phyloP scores from a whole-genome alignment of 2,888 invertebrate genomes.

The Sinelater perroti region DNA sequence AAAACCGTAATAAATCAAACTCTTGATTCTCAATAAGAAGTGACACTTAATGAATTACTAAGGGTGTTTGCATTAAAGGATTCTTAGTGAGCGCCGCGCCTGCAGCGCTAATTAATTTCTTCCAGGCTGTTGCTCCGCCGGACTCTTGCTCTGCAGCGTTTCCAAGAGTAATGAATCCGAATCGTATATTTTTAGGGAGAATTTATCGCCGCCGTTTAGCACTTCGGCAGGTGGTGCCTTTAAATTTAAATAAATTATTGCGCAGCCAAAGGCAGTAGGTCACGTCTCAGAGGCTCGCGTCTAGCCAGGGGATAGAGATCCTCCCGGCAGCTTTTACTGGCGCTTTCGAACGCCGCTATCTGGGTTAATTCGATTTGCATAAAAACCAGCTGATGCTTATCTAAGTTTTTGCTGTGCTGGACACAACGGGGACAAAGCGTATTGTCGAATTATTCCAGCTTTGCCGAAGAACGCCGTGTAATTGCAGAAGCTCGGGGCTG shows the following conservation, averaged over 20 bases:
- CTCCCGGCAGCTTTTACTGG: slow-evolving; percentile 3
- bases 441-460: slow-evolving; percentile 7
- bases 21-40: no score
- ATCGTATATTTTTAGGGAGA: no score
- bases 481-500: not conserved
- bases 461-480: not conserved
- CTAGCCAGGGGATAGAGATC: slow-evolving; percentile 1
- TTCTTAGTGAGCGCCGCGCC: no score
- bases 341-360: not conserved
- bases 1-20: no score
- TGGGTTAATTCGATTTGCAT: not conserved
- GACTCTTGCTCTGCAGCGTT: no score
- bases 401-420: not conserved
- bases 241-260: slow-evolving; percentile 8
- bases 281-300: not conserved
- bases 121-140: no score
- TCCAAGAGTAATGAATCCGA: no score
- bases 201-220: no score
- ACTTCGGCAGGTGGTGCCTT: slow-evolving; percentile 7
- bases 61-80: no score
- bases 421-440: slow-evolving; percentile 3
- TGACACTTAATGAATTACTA: no score
- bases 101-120: no score
- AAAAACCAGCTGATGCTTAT: slow-evolving; percentile 7
- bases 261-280: slow-evolving; percentile 5